These are phyloP conservation scores for Pyrgus malvae DNA, from an alignment of 2,888 invertebrate species.

Conservation along the genomic window DNA sequence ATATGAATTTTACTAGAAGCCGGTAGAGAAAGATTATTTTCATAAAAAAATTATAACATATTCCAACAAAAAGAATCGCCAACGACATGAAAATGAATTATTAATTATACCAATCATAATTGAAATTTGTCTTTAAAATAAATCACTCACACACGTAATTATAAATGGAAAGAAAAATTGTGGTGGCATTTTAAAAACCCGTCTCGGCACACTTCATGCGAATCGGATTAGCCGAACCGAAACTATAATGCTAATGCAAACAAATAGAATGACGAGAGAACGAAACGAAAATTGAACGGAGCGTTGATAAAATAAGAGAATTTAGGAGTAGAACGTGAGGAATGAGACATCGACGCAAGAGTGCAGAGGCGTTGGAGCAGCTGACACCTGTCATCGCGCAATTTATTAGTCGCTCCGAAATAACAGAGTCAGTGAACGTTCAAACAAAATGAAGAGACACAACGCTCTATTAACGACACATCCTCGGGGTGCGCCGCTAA, in stretches of 20 bases:
- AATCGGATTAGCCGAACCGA: slow-evolving; percentile 53
- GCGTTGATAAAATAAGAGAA: slow-evolving; percentile 81
- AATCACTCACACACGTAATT: slow-evolving; percentile 20
- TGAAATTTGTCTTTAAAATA: slow-evolving; percentile 29
- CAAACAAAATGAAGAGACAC: slow-evolving; percentile 77
- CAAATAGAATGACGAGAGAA: slow-evolving; percentile 68
- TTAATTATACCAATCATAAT: slow-evolving; percentile 21
- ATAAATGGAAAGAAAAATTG: slow-evolving; percentile 25
- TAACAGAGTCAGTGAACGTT: slow-evolving; percentile 78
- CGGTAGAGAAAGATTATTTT: slow-evolving; percentile 2
- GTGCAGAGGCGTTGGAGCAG: slow-evolving; percentile 81
- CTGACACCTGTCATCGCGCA: slow-evolving; percentile 82
- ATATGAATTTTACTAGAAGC: not conserved
- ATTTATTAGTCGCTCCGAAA: slow-evolving; percentile 81
- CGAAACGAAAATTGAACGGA: slow-evolving; percentile 78
- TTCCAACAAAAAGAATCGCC: not conserved
- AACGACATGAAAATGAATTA: not conserved
- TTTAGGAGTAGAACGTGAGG: slow-evolving; percentile 79
- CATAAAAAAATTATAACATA: not conserved
- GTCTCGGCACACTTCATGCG: slow-evolving; percentile 31
- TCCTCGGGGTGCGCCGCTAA: slow-evolving; percentile 64
- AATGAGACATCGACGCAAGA: slow-evolving; percentile 82
- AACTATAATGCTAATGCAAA: slow-evolving; percentile 62
- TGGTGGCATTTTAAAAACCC: slow-evolving; percentile 25
- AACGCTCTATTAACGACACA: slow-evolving; percentile 77